phyloP scores from a whole-genome alignment of 2,888 invertebrate genomes.

The Orthosia incerta region DNA sequence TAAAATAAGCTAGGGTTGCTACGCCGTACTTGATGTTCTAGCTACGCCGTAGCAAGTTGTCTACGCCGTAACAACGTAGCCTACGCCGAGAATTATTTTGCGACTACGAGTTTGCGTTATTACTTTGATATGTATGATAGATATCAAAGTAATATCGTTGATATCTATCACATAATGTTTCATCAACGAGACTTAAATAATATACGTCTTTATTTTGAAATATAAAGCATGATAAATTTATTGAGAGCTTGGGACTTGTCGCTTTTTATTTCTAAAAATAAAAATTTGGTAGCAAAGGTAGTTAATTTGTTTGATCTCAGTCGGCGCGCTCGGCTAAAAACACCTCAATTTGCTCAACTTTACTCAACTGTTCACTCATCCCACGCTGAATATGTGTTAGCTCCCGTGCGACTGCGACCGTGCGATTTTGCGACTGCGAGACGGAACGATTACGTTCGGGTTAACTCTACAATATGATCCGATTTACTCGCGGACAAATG shows the following conservation, averaged over 20 bases:
- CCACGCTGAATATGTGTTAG: constrained; percentile 24
- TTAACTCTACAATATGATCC: constrained; percentile 30
- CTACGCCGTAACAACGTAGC: too few relatives aligned
- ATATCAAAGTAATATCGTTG: neutral
- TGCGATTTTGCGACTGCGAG: constrained; percentile 4
- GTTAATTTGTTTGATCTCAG: constrained; percentile 22
- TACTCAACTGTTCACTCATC: constrained; percentile 24
- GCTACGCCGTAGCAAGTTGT: neutral
- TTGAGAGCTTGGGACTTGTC: neutral
- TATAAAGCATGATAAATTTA: neutral
- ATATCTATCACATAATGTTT: too few relatives aligned
- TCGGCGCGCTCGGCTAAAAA: neutral
- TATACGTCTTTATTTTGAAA: neutral
- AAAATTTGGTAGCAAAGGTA: neutral
- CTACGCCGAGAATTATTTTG: neutral
- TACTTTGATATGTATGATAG: neutral
- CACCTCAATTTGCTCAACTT: constrained; percentile 13
- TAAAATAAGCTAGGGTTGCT: neutral
- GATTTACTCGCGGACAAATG: constrained; percentile 26
- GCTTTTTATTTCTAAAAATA: neutral
- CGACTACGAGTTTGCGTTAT: neutral
- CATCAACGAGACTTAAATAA: too few relatives aligned
- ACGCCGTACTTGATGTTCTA: too few relatives aligned
- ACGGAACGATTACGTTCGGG: constrained; percentile 9
- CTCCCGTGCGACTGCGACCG: constrained; percentile 4